These are phyloP conservation scores for Brenthis ino DNA, from an alignment of 2,888 invertebrate genomes.

Conservation along the genomic window DNA sequence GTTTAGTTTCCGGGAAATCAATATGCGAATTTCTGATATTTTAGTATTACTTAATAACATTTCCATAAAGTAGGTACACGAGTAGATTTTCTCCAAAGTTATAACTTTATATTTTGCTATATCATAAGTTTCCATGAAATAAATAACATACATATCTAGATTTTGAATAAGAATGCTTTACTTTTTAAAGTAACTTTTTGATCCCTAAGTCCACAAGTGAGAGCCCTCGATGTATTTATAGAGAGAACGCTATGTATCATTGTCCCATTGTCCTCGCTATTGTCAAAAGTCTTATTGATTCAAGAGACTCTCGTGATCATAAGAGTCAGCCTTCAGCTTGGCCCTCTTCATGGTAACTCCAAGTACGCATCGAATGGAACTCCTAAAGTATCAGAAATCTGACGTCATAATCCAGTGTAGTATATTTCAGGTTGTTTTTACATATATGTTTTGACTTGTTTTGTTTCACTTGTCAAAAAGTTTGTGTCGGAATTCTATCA, in stretches of 20 bases:
- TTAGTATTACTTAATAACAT: neutral
- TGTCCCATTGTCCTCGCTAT: slow-evolving; percentile 51
- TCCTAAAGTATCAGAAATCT: slow-evolving; percentile 12
- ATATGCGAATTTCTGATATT: neutral
- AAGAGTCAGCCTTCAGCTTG: slow-evolving; percentile 50
- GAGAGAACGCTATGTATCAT: slow-evolving; percentile 45
- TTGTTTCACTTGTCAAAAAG: too few relatives aligned
- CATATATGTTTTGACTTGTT: too few relatives aligned
- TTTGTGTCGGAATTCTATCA: too few relatives aligned
- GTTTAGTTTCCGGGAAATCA: neutral
- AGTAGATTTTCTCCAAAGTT: too few relatives aligned
- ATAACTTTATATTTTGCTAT: too few relatives aligned
- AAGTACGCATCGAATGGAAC: slow-evolving; percentile 46
- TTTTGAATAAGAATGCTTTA: slow-evolving; percentile 1
- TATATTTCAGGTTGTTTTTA: neutral
- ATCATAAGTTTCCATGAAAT: too few relatives aligned
- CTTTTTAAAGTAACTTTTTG: slow-evolving; percentile 29
- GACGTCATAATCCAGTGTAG: neutral
- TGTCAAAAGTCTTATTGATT: slow-evolving; percentile 42
- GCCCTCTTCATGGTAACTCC: slow-evolving; percentile 46
- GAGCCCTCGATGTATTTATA: slow-evolving; percentile 40
- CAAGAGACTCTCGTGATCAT: slow-evolving; percentile 45
- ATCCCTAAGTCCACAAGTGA: slow-evolving; percentile 21
- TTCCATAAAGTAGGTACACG: too few relatives aligned
- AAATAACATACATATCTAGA: neutral